Conservation (phyloP, 2,797 vertebrate genomes). For the Acanthurus tractus region DNA sequence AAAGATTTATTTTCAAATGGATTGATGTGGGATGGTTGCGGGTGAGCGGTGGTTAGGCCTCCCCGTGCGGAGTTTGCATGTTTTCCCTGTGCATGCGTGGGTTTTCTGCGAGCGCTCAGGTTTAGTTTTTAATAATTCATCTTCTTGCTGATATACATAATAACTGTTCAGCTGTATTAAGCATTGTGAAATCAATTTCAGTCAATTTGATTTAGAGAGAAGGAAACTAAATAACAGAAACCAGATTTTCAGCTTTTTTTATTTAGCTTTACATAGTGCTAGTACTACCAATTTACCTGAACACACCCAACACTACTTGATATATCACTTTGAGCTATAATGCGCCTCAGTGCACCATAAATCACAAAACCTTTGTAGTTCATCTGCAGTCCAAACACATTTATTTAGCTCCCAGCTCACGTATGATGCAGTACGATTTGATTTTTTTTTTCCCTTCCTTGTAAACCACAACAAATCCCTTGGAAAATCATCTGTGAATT, state of each 20-base stretch:
- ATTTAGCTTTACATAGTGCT: constrained; percentile 35
- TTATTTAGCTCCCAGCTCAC: constrained; percentile 67
- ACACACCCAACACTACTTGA: constrained; percentile 73
- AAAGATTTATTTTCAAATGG: constrained; percentile 45
- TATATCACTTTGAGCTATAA: constrained; percentile 79
- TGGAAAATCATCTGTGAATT: constrained; percentile 64
- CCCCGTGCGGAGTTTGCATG: neutral
- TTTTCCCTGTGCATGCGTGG: neutral
- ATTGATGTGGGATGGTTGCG: constrained; percentile 41
- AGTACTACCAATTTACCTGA: constrained; percentile 71
- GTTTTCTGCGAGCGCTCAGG: neutral
- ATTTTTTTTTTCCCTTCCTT: constrained; percentile 33
- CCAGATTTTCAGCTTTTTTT: constrained; percentile 43
- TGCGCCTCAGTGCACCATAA: constrained; percentile 79
- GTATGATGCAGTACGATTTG: constrained; percentile 65
- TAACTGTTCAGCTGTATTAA: constrained; percentile 43
- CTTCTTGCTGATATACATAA: constrained; percentile 35
- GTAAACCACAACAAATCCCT: constrained; percentile 65
- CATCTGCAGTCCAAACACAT: constrained; percentile 74
- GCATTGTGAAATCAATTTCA: constrained; percentile 66
- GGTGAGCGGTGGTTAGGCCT: neutral
- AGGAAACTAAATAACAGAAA: constrained; percentile 58
- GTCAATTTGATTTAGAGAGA: constrained; percentile 72
- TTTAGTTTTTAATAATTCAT: constrained; percentile 50
- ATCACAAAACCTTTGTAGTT: constrained; percentile 82